Evolutionary conservation across 2,113 vertebrate species (phyloP), one percentile per base, ranked within the genome.

Genomic region (Electrona antarctica): DNA sequence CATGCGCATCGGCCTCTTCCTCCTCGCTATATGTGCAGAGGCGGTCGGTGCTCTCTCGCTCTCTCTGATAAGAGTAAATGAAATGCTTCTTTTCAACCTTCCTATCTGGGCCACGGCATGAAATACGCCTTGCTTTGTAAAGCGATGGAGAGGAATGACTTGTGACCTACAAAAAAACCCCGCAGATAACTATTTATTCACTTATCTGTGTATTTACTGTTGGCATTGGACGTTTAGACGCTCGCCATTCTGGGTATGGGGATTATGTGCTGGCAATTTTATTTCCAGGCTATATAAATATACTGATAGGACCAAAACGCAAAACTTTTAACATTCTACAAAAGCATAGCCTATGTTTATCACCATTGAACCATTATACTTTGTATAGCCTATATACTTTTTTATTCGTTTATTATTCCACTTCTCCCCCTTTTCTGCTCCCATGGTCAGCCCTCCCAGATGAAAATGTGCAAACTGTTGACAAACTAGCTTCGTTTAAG

Each of bases 181-280:
- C 62, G 59, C 70, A 70, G 88, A 90, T 92, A 87, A 89, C 86
- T 91, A 89, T 90, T 89, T 90, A 91, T 92, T 89, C 84, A 89
- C 89, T 91, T 90, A 90, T 90, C 91, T 85, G 76, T 87, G 91
- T 88, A 87, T 92, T 92, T 88, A 90, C 88, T 79, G 79, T 82
- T 72, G 74, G 82, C 73, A 82, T 88, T 85, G 85, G 80, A 60
- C 79, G 84, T 86, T 74, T 76, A 65, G 80, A 65, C 86, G 79
- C 81, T 85, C 73, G 70, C 76, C 60, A 79, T 87, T 87, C 87
- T 68, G n/a, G 77, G 71, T 70, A 74, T 66, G 63, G 60, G 86
- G 88, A 88, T 90, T 90, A 91, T 87, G 68, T 69, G 69, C 85
- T 82, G 76, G 55, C 81, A 90, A 85, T 88, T 41, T 69, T 83